Evolutionary conservation across 1,140 invertebrate species (phyloP).

Genomic region (Venturia canescens): DNA sequence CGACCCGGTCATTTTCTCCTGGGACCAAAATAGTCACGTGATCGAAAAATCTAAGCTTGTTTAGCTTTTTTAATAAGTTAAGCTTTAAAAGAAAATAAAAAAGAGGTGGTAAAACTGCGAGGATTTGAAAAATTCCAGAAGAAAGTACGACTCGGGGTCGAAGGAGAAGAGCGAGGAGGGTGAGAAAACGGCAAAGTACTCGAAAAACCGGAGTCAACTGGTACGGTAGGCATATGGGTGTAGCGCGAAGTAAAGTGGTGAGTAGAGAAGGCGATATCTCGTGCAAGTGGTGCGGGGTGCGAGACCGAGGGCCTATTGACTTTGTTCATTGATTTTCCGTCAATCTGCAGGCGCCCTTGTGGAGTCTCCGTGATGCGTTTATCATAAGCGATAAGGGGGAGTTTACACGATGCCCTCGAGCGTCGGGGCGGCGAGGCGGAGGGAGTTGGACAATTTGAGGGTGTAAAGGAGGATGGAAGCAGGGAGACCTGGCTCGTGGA

Average conservation of each 20-base stretch:
- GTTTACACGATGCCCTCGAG: conserved; percentile 19
- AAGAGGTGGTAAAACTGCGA: too few relatives aligned
- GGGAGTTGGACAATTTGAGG: not conserved
- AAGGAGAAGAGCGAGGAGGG: too few relatives aligned
- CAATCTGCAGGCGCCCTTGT: conserved; percentile 74
- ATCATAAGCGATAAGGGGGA: conserved; percentile 73
- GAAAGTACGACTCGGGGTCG: too few relatives aligned
- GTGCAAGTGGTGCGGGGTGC: not conserved
- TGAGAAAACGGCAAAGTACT: too few relatives aligned
- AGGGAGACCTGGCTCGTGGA: not conserved
- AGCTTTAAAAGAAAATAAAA: too few relatives aligned
- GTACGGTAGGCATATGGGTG: too few relatives aligned
- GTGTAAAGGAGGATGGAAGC: conserved; percentile 33
- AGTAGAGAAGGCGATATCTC: not conserved
- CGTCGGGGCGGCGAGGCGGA: not conserved
- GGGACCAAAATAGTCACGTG: too few relatives aligned
- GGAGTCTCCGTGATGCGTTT: conserved; percentile 75
- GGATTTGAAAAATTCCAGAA: too few relatives aligned
- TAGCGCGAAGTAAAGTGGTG: not conserved
- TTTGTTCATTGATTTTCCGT: conserved; percentile 78
- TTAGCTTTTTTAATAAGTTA: too few relatives aligned
- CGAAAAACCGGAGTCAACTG: too few relatives aligned
- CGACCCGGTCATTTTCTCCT: too few relatives aligned
- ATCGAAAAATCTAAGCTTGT: too few relatives aligned
- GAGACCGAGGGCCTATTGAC: conserved; percentile 73